Percentiles rank a stretch among this genome's conserved stretches.
Conservation (phyloP, 2,113 vertebrate species). For the Vireo altiloquus region DNA sequence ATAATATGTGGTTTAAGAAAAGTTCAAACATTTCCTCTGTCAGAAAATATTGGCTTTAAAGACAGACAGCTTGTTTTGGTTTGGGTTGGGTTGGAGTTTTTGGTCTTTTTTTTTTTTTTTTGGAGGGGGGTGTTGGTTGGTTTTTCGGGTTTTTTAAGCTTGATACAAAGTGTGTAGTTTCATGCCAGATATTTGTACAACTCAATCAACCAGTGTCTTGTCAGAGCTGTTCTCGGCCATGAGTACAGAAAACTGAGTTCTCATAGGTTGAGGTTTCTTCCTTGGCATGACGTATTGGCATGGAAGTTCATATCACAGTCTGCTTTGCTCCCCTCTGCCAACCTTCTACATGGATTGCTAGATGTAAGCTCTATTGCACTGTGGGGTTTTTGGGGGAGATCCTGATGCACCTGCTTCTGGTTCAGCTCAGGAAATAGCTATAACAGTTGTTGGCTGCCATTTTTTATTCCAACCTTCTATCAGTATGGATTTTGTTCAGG, state of each 20-base stretch:
- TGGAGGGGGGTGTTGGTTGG: neutral
- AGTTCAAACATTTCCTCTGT: neutral
- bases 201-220: neutral
- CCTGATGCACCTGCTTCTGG: neutral
- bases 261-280: neutral
- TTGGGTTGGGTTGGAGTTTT: neutral
- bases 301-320: neutral
- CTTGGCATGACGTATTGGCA: neutral
- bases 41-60: neutral
- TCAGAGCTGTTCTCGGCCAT: neutral
- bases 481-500: neutral
- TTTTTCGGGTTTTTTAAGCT: neutral
- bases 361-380: neutral
- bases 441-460: neutral
- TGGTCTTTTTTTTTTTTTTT: neutral
- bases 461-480: neutral
- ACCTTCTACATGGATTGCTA: neutral
- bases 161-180: neutral
- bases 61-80: neutral
- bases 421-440: neutral
- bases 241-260: neutral
- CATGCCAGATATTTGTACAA: neutral
- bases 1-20: neutral
- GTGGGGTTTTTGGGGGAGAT: neutral
- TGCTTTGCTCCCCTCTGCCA: neutral